phyloP scores from a whole-genome alignment of 1,140 invertebrate species.

The Pogonomyrmex californicus region DNA sequence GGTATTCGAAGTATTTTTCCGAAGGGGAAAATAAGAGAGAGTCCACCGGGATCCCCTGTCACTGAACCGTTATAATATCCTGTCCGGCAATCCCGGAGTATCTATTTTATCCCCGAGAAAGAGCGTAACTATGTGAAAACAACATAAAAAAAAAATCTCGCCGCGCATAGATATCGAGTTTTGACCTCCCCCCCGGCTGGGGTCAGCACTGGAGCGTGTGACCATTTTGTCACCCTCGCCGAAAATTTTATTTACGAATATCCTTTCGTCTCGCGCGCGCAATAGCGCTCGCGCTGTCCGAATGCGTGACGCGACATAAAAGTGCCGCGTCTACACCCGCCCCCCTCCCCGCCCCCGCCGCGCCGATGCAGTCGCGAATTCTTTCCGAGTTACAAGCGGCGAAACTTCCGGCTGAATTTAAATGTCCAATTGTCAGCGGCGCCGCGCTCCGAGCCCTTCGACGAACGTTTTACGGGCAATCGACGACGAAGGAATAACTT shows the following conservation, averaged over 20 bases:
- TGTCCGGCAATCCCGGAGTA: conserved; percentile 76
- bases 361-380: conserved; percentile 35
- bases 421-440: conserved; percentile 70
- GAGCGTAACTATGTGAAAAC: conserved; percentile 82
- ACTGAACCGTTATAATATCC: conserved; percentile 84
- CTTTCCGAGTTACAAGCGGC: conserved; percentile 57
- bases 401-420: conserved; percentile 74
- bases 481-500: conserved; percentile 53
- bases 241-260: conserved; percentile 84
- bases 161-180: conserved; percentile 78
- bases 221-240: conserved; percentile 82
- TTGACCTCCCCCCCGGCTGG: conserved; percentile 78
- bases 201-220: conserved; percentile 84
- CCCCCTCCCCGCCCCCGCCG: background rate
- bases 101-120: conserved; percentile 75
- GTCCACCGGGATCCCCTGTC: conserved; percentile 73
- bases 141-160: conserved; percentile 79
- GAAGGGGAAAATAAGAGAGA: conserved; percentile 58
- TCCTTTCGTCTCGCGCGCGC: conserved; percentile 66
- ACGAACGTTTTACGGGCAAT: conserved; percentile 37
- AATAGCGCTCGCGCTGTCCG: conserved; percentile 38
- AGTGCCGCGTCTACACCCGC: conserved; percentile 25
- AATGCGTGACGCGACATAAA: conserved; percentile 67
- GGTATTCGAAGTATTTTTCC: conserved; percentile 71
- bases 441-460: conserved; percentile 44